Evolutionary conservation across 1,140 invertebrate genomes (phyloP).

Genomic region (Zaprionus davidi): DNA sequence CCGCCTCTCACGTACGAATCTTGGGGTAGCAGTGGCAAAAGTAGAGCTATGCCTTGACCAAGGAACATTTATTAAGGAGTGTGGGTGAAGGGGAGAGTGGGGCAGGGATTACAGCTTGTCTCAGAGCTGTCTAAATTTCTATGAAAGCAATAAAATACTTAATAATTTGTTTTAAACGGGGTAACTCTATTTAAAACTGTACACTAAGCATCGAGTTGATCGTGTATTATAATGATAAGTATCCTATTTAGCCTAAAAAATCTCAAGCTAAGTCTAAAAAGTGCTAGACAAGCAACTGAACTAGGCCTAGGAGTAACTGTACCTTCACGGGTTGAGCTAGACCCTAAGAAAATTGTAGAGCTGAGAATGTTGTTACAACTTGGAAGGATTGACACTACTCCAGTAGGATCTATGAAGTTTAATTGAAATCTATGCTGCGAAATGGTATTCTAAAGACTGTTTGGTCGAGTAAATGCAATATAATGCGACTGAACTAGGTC

Average conservation of each 20-base stretch:
- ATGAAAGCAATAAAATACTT: not conserved
- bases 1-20: conserved; percentile 39
- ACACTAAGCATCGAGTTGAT: not conserved
- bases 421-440: no score
- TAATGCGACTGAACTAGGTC: not conserved
- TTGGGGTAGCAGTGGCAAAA: conserved; percentile 13
- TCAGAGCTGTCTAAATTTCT: not conserved
- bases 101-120: conserved; percentile 10
- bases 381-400: not conserved
- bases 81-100: not conserved
- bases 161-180: not conserved
- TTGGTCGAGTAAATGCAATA: not conserved
- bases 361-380: not conserved
- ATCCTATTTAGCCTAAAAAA: no score
- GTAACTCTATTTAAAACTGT: not conserved
- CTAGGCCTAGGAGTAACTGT: not conserved
- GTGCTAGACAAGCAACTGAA: not conserved
- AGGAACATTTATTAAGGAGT: not conserved
- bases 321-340: not conserved
- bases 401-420: not conserved
- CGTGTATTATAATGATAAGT: not conserved
- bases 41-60: not conserved
- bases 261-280: not conserved
- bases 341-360: not conserved
- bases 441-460: no score